Base-by-base conservation (phyloP, 2,888 invertebrate genomes). In the Eupithecia exiguata region DNA sequence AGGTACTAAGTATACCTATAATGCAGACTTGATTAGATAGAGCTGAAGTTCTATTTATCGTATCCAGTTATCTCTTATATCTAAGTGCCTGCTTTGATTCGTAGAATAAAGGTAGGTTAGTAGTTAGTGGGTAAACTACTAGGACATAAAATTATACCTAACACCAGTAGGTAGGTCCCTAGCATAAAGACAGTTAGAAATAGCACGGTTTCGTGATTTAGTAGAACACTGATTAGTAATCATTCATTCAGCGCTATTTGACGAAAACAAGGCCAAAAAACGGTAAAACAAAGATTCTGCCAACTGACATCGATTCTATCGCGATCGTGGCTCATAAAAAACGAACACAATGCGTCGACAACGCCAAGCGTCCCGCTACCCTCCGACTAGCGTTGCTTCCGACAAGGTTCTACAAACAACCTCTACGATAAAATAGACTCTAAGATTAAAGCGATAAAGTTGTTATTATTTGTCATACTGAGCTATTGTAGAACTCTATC, bases 231-330 rank as follows among this genome's bases (percentile, higher is more conserved):
- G 70, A 40, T 63, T 61, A 71, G 74, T 67, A 69, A 74, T 71
- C 70, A 71, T 71, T 69, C 65, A 69, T 66, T 72, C 72, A 70
- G 68, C 71, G 69, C 61, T 70, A 75, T 73, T 83, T 77, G 80
- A 81, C 75, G 77, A 86, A 83, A 91, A 92, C 90, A 88, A 92
- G 93, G 93, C 92, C 92, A 90, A 93, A 93, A 93, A 92, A 92
- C 93, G 93, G 93, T 93, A 92, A 90, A 91, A 90, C 89, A 93
- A 93, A 93, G 92, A 94, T 92, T 92, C 92, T 92, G 93, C 93
- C 93, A 94, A 94, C 94, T 94, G 94, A 93, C 94, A 93, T 94
- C 93, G 90, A 92, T 94, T 94, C 93, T 92, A 93, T 90, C 90
- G 88, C 82, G 74, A 93, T 90, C 90, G 88, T 81, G 74, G 80